Conservation (phyloP, 1,140 invertebrate genomes). For the Lepidurus arcticus region DNA sequence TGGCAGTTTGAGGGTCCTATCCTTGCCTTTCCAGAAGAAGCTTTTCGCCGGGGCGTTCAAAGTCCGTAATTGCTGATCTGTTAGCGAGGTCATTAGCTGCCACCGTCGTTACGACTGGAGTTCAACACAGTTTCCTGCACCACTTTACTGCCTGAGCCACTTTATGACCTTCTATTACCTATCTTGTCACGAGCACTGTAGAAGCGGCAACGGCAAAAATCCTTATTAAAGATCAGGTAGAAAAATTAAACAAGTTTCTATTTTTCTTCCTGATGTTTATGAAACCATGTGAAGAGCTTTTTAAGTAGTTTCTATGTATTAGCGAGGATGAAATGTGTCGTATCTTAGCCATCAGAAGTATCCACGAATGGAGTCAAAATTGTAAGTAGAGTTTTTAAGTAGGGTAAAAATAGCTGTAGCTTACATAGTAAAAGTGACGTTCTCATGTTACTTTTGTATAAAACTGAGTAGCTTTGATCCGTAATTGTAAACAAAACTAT, state of each 20-base stretch:
- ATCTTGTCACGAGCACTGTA: background rate
- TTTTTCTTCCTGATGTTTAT: too few species aligned
- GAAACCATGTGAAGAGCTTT: too few species aligned
- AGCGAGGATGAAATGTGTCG: too few species aligned
- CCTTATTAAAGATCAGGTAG: background rate
- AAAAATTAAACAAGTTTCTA: background rate
- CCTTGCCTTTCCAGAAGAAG: background rate
- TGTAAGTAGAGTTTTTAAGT: too few species aligned
- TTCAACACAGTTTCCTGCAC: conserved; percentile 23
- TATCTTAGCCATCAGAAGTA: too few species aligned
- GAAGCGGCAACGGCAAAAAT: background rate
- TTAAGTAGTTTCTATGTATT: too few species aligned
- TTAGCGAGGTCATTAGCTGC: conserved; percentile 31
- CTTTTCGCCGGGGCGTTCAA: conserved; percentile 13
- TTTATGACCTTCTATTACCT: conserved; percentile 25
- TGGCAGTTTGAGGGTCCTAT: background rate
- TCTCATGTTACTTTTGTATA: too few species aligned
- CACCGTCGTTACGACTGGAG: conserved; percentile 28
- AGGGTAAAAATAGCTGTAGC: too few species aligned
- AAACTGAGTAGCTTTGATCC: too few species aligned
- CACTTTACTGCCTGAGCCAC: conserved; percentile 24
- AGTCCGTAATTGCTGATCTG: conserved; percentile 31
- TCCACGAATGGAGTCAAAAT: too few species aligned
- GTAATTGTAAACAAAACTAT: too few species aligned
- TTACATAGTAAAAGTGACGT: too few species aligned